A percentile compares a stretch with the other conserved stretches of the same genome.
These are phyloP conservation scores for Ceryle rudis DNA, from an alignment of 2,797 vertebrate species.

Conservation along the genomic window DNA sequence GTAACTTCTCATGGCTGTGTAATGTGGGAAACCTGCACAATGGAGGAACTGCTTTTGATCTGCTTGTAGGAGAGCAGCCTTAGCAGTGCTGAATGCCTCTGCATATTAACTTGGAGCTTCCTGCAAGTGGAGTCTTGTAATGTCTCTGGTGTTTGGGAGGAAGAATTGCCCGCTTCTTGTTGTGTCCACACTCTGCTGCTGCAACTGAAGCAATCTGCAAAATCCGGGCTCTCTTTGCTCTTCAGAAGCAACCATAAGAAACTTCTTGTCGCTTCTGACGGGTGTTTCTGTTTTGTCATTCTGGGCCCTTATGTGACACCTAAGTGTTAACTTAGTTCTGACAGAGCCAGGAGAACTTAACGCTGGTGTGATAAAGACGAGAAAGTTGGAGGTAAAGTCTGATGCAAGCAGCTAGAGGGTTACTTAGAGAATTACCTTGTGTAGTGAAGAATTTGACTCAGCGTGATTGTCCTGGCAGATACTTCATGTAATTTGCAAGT, in stretches of 20 bases:
- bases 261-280: not conserved
- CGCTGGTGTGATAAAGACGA: not conserved
- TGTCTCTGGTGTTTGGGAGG: not conserved
- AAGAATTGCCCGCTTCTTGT: not conserved
- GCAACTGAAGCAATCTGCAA: not conserved
- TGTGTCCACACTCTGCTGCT: not conserved
- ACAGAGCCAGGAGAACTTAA: not conserved
- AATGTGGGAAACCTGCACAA: not conserved
- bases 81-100: not conserved
- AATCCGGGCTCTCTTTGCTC: not conserved
- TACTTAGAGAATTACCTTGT: not conserved
- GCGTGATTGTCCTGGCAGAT: not conserved
- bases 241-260: not conserved
- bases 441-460: constrained; percentile 14
- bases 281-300: not conserved
- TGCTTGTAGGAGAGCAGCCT: not conserved
- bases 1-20: not conserved
- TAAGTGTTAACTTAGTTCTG: not conserved
- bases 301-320: not conserved
- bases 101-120: not conserved
- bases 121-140: not conserved
- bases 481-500: not conserved
- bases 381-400: not conserved
- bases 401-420: not conserved
- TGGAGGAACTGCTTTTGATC: not conserved